Conservation (phyloP, 1,140 invertebrate genomes). For the Philopotamus ludificatus region DNA sequence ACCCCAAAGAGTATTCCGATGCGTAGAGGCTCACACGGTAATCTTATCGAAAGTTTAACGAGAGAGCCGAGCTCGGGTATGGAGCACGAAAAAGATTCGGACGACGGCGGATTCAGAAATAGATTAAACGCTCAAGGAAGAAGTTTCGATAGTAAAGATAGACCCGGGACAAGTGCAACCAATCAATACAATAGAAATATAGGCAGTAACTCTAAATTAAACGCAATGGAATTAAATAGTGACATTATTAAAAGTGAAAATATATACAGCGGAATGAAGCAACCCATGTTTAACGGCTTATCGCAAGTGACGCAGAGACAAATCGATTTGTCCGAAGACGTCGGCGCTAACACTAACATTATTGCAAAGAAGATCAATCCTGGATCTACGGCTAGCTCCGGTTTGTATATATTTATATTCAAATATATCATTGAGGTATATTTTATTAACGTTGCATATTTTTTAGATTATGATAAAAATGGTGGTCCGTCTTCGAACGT, state of each 20-base stretch:
- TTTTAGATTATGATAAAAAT: slow-evolving; percentile 70
- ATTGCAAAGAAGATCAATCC: slow-evolving; percentile 54
- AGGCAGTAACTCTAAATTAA: slow-evolving; percentile 45
- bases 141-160: slow-evolving; percentile 50
- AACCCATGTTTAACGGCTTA: slow-evolving; percentile 36
- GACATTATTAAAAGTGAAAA: slow-evolving; percentile 44
- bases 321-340: slow-evolving; percentile 29
- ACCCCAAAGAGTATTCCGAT: slow-evolving; percentile 42
- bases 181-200: slow-evolving; percentile 24
- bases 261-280: slow-evolving; percentile 39
- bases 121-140: slow-evolving; percentile 50
- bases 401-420: slow-evolving; percentile 9
- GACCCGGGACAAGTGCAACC: slow-evolving; percentile 13
- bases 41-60: slow-evolving; percentile 53
- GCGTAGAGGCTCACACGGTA: slow-evolving; percentile 58
- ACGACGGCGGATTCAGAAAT: slow-evolving; percentile 59
- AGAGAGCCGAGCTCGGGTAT: slow-evolving; percentile 43
- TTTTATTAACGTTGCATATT: slow-evolving; percentile 9
- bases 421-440: neutral
- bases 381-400: slow-evolving; percentile 52
- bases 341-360: slow-evolving; percentile 25
- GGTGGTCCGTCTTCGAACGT: slow-evolving; percentile 69
- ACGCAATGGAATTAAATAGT: slow-evolving; percentile 50
- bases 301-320: slow-evolving; percentile 32
- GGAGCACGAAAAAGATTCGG: slow-evolving; percentile 56